These are phyloP conservation scores for Cataglyphis altisquamis DNA, from an alignment of 2,888 invertebrate genomes.

Conservation along the genomic window DNA sequence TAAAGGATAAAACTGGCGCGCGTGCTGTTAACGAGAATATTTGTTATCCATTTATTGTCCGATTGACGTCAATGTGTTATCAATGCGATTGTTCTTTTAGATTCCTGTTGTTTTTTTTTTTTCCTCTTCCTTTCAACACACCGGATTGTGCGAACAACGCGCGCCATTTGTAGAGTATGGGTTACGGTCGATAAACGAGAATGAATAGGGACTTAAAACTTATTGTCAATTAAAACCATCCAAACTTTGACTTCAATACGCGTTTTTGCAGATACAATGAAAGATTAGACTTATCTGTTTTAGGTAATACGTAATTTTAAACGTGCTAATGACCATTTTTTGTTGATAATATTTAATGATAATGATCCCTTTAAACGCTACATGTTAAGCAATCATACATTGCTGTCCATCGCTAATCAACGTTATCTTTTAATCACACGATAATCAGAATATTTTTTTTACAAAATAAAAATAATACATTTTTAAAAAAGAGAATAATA, in stretches of 20 bases:
- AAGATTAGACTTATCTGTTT: not conserved
- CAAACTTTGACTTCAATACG: not conserved
- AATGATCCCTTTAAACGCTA: constrained; percentile 44
- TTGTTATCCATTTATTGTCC: constrained; percentile 61
- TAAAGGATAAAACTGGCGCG: constrained; percentile 22
- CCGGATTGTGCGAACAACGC: not conserved
- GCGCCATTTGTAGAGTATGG: not conserved
- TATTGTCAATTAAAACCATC: not conserved
- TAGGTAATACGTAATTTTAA: not conserved
- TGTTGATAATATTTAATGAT: constrained; percentile 35
- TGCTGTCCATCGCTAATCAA: not conserved
- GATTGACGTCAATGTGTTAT: constrained; percentile 53
- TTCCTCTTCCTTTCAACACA: constrained; percentile 5
- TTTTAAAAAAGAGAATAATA: not conserved
- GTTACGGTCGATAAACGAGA: not conserved
- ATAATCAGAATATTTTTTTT: not conserved
- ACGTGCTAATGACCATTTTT: not conserved
- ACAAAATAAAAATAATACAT: not conserved
- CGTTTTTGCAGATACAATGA: not conserved
- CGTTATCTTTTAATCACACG: not conserved
- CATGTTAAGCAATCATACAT: not conserved
- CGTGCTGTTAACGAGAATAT: constrained; percentile 25
- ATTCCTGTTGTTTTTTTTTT: constrained; percentile 16
- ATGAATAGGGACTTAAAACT: not conserved
- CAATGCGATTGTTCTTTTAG: constrained; percentile 58